Evolutionary conservation across 2,113 vertebrate genomes (phyloP), one percentile per base, ranked within the genome.

Genomic region (Fulica atra): DNA sequence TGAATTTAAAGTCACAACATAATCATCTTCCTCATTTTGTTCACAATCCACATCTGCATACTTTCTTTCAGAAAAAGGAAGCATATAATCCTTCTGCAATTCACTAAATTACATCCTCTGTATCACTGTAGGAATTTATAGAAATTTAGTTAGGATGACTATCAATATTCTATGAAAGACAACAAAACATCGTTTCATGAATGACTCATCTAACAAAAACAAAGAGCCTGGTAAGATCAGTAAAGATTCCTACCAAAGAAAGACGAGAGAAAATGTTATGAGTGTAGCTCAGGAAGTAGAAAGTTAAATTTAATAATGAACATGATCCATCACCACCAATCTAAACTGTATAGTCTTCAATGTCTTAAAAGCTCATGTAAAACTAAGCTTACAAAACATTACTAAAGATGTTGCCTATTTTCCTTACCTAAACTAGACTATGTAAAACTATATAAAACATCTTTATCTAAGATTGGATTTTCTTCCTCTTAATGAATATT

Each of bases 161-260:
- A 94, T 71, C 84, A 95, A 89, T 89, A 97, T 81, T 73, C 86
- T 86, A 82, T 88, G 83, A 86, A 85, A 65, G 60, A 92, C 94
- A 92, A 63, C 23, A 93, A 92, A 93, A 7, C 31, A 93, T 48
- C 11, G 48, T 46, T 81, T 97, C 35, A 64, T 38, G 13, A 85
- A 63, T 87, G 48, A 95, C 66, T 95, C 88, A 90, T 31, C 28
- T 44, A 53, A 79, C 46, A 95, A 90, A 36, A 89, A 74, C 73
- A 35, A 54, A 48, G 38, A 88, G n/a, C 15, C 10, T 77, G 50
- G 82, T n/a, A 93, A 90, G 59, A 44, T 24, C 84, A 91, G 17
- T 73, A 56, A 86, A 46, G 10, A 68, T 12, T 59, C 53, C n/a
- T 95, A 76, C 29, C 63, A 79, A 71, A 51, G 42, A 29, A 74